phyloP scores from a whole-genome alignment of 1,140 invertebrate genomes.

The Drosophila kohkoa region DNA sequence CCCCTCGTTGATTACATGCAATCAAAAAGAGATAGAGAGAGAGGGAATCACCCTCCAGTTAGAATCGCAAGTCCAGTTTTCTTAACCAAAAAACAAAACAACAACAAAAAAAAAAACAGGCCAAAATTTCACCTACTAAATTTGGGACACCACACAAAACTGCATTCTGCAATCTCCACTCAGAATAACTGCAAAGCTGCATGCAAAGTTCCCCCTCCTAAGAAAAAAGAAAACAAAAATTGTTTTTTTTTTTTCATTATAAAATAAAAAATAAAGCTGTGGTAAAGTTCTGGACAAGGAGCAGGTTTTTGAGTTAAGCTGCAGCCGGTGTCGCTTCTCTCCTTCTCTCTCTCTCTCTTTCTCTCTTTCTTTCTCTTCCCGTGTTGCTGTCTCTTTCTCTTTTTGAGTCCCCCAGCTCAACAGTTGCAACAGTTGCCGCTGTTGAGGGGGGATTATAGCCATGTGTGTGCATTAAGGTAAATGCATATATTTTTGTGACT shows the following conservation, averaged over 20 bases:
- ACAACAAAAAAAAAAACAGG: constrained; percentile 16
- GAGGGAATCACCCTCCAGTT: constrained; percentile 15
- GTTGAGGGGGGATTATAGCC: constrained; percentile 42
- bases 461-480: constrained; percentile 29
- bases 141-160: constrained; percentile 37
- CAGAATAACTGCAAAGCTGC: constrained; percentile 33
- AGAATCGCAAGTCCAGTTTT: constrained; percentile 40
- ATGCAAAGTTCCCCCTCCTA: constrained; percentile 31
- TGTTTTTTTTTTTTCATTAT: constrained; percentile 4
- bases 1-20: constrained; percentile 4
- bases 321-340: constrained; percentile 5
- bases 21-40: background rate
- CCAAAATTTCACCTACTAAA: constrained; percentile 54
- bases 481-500: background rate
- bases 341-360: constrained; percentile 1
- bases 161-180: constrained; percentile 25
- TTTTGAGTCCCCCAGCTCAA: background rate
- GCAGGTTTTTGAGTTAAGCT: constrained; percentile 61
- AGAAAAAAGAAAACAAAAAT: constrained; percentile 28
- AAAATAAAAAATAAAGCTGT: constrained; percentile 16
- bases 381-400: constrained; percentile 16
- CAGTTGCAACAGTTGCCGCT: constrained; percentile 42
- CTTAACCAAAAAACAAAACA: constrained; percentile 14
- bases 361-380: background rate
- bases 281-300: constrained; percentile 50